Evolutionary conservation across 2,113 vertebrate genomes (phyloP), one percentile per base, ranked within the genome.

Genomic region (Cyanoderma ruficeps): DNA sequence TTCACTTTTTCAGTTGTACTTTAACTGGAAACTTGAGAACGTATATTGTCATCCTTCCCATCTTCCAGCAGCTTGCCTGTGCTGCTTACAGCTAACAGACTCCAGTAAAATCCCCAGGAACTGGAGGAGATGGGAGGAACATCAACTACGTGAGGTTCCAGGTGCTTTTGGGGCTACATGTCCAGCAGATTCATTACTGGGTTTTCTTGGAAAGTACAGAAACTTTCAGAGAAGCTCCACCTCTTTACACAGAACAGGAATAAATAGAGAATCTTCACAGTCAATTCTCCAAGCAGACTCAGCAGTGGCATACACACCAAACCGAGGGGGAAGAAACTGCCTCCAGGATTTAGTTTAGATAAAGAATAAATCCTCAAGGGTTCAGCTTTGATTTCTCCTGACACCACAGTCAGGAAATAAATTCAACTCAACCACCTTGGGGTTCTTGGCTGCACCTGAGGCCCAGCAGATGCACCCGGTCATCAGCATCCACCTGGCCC

Each of bases 1-100:
- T 96, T 96, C 95, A 96, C 77, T 92, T 89, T 85, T 84, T 69
- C 96, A 97, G 88, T 86, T 88, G 75, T 78, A 68, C 90, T 83
- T 77, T 93, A 67, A 88, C 87, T 96, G 96, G 91, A 96, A 97
- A 97, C 53, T 81, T 47, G 68, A 94, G 87, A 93, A 50, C 78
- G 59, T 6, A 82, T 28, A 47, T 10, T 89, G 88, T 87, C 94
- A 96, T 59, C 59, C 42, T 78, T 92, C 92, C 92, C 95, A 78
- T 31, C 90, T 28, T 27, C 86, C 91, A 94, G 67, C 83, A 50
- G 59, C 21, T 1, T 39, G 70, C 52, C 72, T 76, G 85, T 18
- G 6, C 15, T 11, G 63, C 75, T 93, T 39, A 5, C 53, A 47
- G 78, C 82, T 65, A 65, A 76, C 2, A 1, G 72, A 83, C 27